Percentiles rank a stretch among this genome's conserved stretches.
Conservation (phyloP, 2,888 invertebrate genomes). For the Synanthedon vespiformis region DNA sequence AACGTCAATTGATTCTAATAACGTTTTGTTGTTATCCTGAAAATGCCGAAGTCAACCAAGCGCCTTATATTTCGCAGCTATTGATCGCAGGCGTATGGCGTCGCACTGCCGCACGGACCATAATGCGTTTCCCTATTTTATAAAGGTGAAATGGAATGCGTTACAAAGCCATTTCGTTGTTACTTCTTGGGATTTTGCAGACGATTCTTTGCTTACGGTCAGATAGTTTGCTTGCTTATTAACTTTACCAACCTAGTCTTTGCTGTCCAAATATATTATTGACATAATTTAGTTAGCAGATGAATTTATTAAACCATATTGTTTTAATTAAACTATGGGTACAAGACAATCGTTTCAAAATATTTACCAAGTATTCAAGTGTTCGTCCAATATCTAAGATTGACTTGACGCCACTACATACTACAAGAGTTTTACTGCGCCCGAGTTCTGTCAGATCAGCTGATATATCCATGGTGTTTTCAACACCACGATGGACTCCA, state of each 20-base stretch:
- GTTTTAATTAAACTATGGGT: not conserved
- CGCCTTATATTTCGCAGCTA: constrained; percentile 62
- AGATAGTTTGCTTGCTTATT: too few relatives aligned
- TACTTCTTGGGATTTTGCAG: too few relatives aligned
- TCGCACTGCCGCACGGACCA: constrained; percentile 42
- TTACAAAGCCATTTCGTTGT: not conserved
- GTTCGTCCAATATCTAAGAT: constrained; percentile 96
- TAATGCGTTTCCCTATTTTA: not conserved
- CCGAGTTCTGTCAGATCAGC: constrained; percentile 94
- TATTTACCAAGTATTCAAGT: constrained; percentile 86
- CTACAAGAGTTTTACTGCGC: constrained; percentile 86
- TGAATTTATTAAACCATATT: too few relatives aligned
- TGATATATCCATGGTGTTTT: constrained; percentile 90
- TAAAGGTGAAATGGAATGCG: not conserved
- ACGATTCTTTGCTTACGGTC: too few relatives aligned
- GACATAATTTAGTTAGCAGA: too few relatives aligned
- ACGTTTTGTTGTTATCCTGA: too few relatives aligned
- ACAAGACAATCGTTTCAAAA: not conserved
- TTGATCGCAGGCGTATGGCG: constrained; percentile 51
- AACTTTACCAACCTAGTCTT: too few relatives aligned
- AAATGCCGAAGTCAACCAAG: constrained; percentile 34
- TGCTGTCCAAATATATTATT: too few relatives aligned
- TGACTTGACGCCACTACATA: constrained; percentile 97
- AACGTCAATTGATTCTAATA: too few relatives aligned
- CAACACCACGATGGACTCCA: constrained; percentile 93